These are phyloP conservation scores for Melieria omissa DNA, from an alignment of 2,888 invertebrate species.

Conservation along the genomic window DNA sequence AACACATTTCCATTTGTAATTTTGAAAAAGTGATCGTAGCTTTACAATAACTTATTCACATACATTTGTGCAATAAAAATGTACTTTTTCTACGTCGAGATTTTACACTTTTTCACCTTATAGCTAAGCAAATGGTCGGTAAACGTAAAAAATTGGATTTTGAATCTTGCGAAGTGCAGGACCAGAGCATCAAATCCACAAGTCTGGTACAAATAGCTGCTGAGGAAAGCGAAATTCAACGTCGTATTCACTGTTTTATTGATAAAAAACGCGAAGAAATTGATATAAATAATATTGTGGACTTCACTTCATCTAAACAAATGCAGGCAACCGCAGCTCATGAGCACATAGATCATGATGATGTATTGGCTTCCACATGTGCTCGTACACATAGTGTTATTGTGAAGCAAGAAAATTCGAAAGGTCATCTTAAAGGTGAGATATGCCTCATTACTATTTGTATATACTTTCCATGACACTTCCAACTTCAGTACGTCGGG, in stretches of 20 bases:
- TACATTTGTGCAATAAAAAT: constrained; percentile 7
- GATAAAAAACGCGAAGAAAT: constrained; percentile 80
- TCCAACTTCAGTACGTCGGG: constrained; percentile 73
- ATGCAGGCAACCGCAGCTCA: neutral
- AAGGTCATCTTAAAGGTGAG: constrained; percentile 82
- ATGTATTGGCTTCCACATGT: constrained; percentile 69
- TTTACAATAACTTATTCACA: neutral
- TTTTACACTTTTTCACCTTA: neutral
- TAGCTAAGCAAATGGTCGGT: neutral
- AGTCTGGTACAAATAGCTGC: constrained; percentile 75
- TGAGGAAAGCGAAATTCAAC: constrained; percentile 73
- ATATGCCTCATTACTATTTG: neutral
- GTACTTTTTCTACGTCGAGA: neutral
- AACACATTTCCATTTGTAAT: neutral
- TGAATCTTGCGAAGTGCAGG: neutral
- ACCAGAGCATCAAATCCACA: neutral
- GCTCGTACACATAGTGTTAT: constrained; percentile 82
- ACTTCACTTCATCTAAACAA: constrained; percentile 72
- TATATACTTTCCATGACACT: neutral
- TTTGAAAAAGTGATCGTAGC: neutral
- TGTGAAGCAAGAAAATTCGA: constrained; percentile 77
- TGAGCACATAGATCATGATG: constrained; percentile 17
- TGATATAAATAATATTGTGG: constrained; percentile 78
- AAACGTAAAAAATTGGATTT: too few relatives aligned
- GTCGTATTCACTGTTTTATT: constrained; percentile 80